Evolutionary conservation across 2,888 invertebrate genomes (phyloP).

Genomic region (Linyphia triangularis): DNA sequence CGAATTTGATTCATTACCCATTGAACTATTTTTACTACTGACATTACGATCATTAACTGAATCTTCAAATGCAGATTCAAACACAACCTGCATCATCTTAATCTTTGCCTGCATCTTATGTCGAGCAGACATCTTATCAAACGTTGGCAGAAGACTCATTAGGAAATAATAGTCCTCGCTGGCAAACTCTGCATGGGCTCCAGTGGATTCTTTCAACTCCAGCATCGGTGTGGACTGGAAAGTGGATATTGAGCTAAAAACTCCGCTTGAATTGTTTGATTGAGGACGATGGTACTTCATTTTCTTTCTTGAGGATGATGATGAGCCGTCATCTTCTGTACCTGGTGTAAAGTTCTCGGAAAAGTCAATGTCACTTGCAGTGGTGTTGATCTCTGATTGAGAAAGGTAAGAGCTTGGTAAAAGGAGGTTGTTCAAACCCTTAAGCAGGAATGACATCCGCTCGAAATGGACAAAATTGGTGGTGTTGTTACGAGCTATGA

Average conservation of each 20-base stretch:
- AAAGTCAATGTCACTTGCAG: constrained; percentile 13
- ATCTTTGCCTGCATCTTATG: constrained; percentile 37
- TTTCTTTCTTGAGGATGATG: constrained; percentile 6
- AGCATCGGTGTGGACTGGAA: not conserved
- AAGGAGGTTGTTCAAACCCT: constrained; percentile 21
- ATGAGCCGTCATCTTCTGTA: not conserved
- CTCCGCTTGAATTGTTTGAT: not conserved
- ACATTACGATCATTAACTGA: not conserved
- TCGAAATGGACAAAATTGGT: constrained; percentile 34
- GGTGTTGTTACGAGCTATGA: not conserved
- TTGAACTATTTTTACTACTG: not conserved
- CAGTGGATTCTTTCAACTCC: not conserved
- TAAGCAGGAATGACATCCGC: constrained; percentile 34
- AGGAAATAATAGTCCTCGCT: constrained; percentile 45
- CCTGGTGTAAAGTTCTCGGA: constrained; percentile 2
- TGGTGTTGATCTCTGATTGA: not conserved
- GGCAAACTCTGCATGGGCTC: not conserved
- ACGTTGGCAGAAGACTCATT: constrained; percentile 35
- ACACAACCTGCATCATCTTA: constrained; percentile 44
- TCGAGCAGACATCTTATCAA: constrained; percentile 19
- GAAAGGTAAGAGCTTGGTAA: constrained; percentile 14
- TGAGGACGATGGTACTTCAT: not conserved
- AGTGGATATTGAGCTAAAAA: not conserved
- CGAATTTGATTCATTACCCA: not conserved
- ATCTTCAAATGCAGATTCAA: not conserved